Conservation (phyloP, 2,888 invertebrate species). For the Nomada ferruginata region DNA sequence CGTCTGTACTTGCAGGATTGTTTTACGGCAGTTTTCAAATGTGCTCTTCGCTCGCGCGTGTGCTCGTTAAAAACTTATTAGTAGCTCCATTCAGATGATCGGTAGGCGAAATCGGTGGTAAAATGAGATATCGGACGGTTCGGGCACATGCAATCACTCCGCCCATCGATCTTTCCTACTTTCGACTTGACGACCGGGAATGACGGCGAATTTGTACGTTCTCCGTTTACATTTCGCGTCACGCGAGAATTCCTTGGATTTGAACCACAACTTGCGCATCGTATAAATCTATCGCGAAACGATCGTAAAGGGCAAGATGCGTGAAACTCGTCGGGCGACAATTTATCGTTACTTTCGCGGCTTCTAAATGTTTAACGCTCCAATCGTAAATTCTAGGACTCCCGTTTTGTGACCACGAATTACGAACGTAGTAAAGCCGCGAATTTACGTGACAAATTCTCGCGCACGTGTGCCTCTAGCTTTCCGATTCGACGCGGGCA, state of each 20-base stretch:
- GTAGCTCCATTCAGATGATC: constrained; percentile 71
- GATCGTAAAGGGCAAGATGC: constrained; percentile 13
- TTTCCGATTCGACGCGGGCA: constrained; percentile 7
- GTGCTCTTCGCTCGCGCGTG: constrained; percentile 70
- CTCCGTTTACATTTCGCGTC: neutral
- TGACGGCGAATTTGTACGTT: neutral
- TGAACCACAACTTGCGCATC: neutral
- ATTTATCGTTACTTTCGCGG: constrained; percentile 7
- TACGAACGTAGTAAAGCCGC: constrained; percentile 23
- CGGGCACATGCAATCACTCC: constrained; percentile 70
- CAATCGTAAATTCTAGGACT: constrained; percentile 23
- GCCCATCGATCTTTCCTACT: constrained; percentile 17
- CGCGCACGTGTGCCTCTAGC: neutral
- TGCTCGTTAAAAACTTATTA: constrained; percentile 73
- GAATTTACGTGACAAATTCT: constrained; percentile 42
- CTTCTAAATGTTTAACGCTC: neutral
- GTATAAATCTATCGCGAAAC: neutral
- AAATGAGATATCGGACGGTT: constrained; percentile 66
- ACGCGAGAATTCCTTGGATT: neutral
- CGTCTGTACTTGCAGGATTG: constrained; percentile 39
- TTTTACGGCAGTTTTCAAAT: constrained; percentile 40
- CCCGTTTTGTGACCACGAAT: constrained; percentile 5
- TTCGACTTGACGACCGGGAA: neutral
- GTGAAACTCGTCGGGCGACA: constrained; percentile 5
- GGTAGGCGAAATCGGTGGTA: constrained; percentile 69